A percentile compares a stretch with the other conserved stretches of the same genome.
Evolutionary conservation across 2,888 invertebrate genomes (phyloP).

Genomic region (Bedellia somnulentella): DNA sequence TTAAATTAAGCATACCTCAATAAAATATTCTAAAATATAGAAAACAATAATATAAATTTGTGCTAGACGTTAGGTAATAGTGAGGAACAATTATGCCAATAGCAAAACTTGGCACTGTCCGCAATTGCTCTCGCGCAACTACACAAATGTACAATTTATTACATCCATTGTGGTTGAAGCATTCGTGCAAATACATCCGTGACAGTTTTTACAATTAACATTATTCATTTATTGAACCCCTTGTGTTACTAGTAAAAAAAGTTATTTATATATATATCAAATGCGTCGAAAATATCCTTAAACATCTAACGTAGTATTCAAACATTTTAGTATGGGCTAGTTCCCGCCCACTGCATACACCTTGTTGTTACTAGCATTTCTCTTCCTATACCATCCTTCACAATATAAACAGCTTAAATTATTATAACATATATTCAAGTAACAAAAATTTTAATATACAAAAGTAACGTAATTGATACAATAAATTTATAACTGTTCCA

Average conservation of each 20-base stretch:
- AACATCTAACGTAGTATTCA: slow-evolving; percentile 55
- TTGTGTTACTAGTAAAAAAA: slow-evolving; percentile 59
- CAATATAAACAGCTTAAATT: slow-evolving; percentile 57
- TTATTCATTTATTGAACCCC: slow-evolving; percentile 39
- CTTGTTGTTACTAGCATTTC: slow-evolving; percentile 27
- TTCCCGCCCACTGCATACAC: slow-evolving; percentile 48
- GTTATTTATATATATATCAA: slow-evolving; percentile 61
- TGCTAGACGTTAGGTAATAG: slow-evolving; percentile 28
- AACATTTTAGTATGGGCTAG: slow-evolving; percentile 44
- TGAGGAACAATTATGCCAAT: slow-evolving; percentile 40
- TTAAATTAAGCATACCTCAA: slow-evolving; percentile 38
- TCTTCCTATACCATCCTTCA: slow-evolving; percentile 25
- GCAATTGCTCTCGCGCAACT: slow-evolving; percentile 57
- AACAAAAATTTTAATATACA: slow-evolving; percentile 58
- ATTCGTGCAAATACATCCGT: slow-evolving; percentile 51
- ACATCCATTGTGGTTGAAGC: slow-evolving; percentile 53
- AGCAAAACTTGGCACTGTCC: slow-evolving; percentile 54
- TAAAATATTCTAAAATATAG: slow-evolving; percentile 49
- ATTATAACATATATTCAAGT: slow-evolving; percentile 45
- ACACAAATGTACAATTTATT: slow-evolving; percentile 61
- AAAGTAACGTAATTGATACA: slow-evolving; percentile 50
- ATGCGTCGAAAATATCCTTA: slow-evolving; percentile 61
- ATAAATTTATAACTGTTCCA: slow-evolving; percentile 37
- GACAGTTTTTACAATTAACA: slow-evolving; percentile 50
- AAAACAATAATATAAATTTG: slow-evolving; percentile 36